These are phyloP conservation scores for Prosopocoilus inquinatus DNA, from an alignment of 2,888 invertebrate genomes.

Conservation along the genomic window DNA sequence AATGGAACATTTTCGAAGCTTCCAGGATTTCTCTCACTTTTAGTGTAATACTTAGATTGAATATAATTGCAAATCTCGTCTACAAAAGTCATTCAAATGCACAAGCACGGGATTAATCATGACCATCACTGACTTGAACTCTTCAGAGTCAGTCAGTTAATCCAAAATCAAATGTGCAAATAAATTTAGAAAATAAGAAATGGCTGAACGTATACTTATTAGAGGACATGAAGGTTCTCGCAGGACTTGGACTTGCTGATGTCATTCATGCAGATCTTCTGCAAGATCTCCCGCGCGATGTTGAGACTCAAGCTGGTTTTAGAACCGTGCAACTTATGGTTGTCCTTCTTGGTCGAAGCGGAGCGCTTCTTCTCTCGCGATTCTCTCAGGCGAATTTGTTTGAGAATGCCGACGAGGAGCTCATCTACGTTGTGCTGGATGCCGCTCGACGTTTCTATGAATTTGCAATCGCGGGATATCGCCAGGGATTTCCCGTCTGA, in stretches of 20 bases:
- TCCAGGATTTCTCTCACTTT: too few species aligned
- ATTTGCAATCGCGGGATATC: slow-evolving; percentile 85
- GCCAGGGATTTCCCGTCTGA: slow-evolving; percentile 91
- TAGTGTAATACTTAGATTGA: too few species aligned
- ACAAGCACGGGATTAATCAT: too few species aligned
- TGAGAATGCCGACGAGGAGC: slow-evolving; percentile 87
- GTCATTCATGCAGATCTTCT: slow-evolving; percentile 83
- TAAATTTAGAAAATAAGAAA: too few species aligned
- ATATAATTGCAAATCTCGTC: too few species aligned
- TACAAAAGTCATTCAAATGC: too few species aligned
- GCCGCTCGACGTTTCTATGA: slow-evolving; percentile 93
- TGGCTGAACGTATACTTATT: slow-evolving; percentile 47
- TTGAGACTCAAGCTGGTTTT: slow-evolving; percentile 79
- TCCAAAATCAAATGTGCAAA: too few species aligned
- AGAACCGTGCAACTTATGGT: slow-evolving; percentile 69
- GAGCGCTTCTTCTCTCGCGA: slow-evolving; percentile 67
- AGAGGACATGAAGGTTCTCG: slow-evolving; percentile 82
- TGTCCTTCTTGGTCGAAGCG: slow-evolving; percentile 38
- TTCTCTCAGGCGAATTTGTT: slow-evolving; percentile 81
- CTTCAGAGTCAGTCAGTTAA: too few species aligned
- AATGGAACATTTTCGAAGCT: too few species aligned
- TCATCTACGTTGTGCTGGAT: slow-evolving; percentile 97
- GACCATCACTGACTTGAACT: too few species aligned
- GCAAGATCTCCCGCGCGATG: slow-evolving; percentile 77
- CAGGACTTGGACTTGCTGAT: slow-evolving; percentile 83